Percentiles rank a stretch among this genome's conserved stretches.
These are phyloP conservation scores for Philopotamus ludificatus DNA, from an alignment of 1,140 invertebrate species.

Conservation along the genomic window DNA sequence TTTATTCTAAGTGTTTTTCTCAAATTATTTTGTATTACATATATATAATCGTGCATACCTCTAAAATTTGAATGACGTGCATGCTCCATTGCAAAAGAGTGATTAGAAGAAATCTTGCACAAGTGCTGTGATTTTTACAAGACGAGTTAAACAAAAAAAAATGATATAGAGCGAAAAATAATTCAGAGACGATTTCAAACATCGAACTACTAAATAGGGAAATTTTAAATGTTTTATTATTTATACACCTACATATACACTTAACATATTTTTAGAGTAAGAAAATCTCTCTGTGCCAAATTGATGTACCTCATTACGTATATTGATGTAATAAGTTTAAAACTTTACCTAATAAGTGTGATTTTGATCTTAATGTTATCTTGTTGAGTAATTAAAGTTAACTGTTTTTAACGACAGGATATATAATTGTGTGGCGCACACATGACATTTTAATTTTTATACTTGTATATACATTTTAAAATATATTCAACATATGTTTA, in stretches of 20 bases:
- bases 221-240: conserved; percentile 42
- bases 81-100: not conserved
- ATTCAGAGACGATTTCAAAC: conserved; percentile 52
- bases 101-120: conserved; percentile 45
- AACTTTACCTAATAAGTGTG: conserved; percentile 45
- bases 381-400: conserved; percentile 40
- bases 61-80: conserved; percentile 13
- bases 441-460: conserved; percentile 42
- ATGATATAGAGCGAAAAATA: conserved; percentile 44
- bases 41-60: conserved; percentile 31
- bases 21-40: not conserved
- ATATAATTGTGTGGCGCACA: conserved; percentile 29
- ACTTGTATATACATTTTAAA: conserved; percentile 37
- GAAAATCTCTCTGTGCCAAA: conserved; percentile 59
- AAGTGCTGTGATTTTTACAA: conserved; percentile 48
- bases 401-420: conserved; percentile 32
- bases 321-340: conserved; percentile 55
- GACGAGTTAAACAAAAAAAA: conserved; percentile 54
- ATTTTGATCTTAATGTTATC: conserved; percentile 40
- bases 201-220: conserved; percentile 50
- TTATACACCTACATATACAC: conserved; percentile 41
- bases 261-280: conserved; percentile 41
- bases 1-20: conserved; percentile 35
- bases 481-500: conserved; percentile 12
- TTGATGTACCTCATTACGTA: conserved; percentile 58